A percentile compares a stretch with the other conserved stretches of the same genome.
phyloP scores from a whole-genome alignment of 2,888 invertebrate genomes.

The Vannuccia rotundouncinata region DNA sequence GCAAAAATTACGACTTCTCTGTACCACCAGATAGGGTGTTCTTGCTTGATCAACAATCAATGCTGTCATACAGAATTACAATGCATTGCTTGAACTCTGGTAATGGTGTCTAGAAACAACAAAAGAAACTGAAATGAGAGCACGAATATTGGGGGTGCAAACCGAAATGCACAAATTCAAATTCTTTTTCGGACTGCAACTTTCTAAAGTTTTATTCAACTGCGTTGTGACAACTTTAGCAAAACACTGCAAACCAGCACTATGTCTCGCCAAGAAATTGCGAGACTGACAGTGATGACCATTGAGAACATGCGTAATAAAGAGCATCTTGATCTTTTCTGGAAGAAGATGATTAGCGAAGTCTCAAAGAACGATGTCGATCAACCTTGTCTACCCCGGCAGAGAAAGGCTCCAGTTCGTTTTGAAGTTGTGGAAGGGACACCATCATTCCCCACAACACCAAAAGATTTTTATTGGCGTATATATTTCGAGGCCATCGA shows the following conservation, averaged over 20 bases:
- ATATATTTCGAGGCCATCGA: conserved; percentile 1
- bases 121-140: conserved; percentile 4
- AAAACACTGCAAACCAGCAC: background rate
- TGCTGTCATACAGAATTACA: conserved; percentile 17
- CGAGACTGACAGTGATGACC: background rate
- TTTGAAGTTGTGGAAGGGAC: background rate
- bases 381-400: background rate
- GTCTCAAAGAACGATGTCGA: background rate
- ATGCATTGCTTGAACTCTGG: conserved; percentile 8
- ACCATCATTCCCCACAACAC: conserved; percentile 15
- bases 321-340: background rate
- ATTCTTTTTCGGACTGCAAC: background rate
- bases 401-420: background rate
- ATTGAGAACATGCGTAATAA: background rate
- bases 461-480: background rate
- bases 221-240: background rate
- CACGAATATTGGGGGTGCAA: background rate
- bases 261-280: background rate
- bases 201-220: background rate
- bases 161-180: background rate
- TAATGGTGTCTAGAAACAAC: conserved; percentile 11
- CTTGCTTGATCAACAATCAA: conserved; percentile 2
- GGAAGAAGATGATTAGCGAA: background rate
- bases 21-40: background rate
- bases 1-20: background rate